A percentile compares a stretch with the other conserved stretches of the same genome.
Conservation (phyloP, 2,888 invertebrate species). For the Acheta domesticus region DNA sequence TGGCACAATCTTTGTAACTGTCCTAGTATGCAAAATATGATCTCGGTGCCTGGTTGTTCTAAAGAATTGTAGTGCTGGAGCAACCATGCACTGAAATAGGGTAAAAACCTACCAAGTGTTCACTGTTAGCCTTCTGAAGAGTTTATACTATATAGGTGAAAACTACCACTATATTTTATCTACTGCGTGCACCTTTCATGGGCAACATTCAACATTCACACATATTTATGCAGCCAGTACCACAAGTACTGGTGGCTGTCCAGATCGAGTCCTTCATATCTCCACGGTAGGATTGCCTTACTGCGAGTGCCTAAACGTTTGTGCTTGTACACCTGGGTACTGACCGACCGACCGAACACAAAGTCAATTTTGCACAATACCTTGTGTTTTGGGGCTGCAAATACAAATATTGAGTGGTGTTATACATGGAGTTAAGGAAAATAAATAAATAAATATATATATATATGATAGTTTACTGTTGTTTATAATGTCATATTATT, state of each 20-base stretch:
- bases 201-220: conserved; percentile 23
- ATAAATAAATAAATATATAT: conserved; percentile 5
- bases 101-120: conserved; percentile 33
- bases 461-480: conserved; percentile 18
- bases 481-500: conserved; percentile 18
- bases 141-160: conserved; percentile 25
- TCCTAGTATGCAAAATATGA: conserved; percentile 10
- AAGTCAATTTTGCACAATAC: conserved; percentile 34
- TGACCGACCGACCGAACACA: conserved; percentile 29
- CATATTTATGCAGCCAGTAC: conserved; percentile 12
- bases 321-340: conserved; percentile 36
- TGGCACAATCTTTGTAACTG: conserved; percentile 18
- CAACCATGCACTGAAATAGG: not conserved
- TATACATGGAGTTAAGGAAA: not conserved
- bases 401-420: conserved; percentile 11
- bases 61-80: not conserved
- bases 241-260: conserved; percentile 31
- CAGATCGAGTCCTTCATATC: conserved; percentile 35
- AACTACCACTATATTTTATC: conserved; percentile 32
- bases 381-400: conserved; percentile 31
- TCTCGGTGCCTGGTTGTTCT: not conserved
- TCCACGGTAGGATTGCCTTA: conserved; percentile 38
- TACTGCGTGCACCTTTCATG: conserved; percentile 33
- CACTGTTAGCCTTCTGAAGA: conserved; percentile 35
- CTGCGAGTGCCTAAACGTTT: conserved; percentile 37